These are phyloP conservation scores for Desmophyllum pertusum DNA, from an alignment of 92 coral and sea anemone species.

Conservation along the genomic window DNA sequence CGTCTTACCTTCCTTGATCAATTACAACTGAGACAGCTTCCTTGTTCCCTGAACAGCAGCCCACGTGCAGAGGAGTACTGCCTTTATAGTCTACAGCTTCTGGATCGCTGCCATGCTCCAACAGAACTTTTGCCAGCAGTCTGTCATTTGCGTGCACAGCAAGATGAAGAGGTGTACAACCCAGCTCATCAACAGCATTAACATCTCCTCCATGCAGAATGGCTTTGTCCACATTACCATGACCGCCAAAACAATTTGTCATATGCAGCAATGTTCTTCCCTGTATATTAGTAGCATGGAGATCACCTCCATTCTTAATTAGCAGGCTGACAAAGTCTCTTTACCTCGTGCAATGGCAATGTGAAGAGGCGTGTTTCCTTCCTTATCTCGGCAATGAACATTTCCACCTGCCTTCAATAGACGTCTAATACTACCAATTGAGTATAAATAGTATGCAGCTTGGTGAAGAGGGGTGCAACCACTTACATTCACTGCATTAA, in stretches of 20 bases:
- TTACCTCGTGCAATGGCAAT: not conserved
- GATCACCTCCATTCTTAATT: not conserved
- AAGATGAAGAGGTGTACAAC: conserved; percentile 8
- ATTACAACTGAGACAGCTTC: not conserved
- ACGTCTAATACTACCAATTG: not conserved
- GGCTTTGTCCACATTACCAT: not conserved
- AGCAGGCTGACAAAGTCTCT: not conserved
- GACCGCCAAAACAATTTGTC: not conserved
- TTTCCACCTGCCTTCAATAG: conserved; percentile 6
- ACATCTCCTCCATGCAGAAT: not conserved
- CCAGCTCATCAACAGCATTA: not conserved
- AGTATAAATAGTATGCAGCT: not conserved
- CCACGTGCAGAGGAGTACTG: no score
- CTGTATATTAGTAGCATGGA: not conserved
- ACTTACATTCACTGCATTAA: not conserved
- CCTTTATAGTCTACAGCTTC: no score
- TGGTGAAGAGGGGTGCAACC: not conserved
- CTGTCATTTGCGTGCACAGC: not conserved
- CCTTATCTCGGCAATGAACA: no score
- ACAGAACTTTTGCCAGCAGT: not conserved
- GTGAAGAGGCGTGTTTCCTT: conserved; percentile 11
- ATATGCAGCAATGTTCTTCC: not conserved
- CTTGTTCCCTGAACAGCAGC: conserved; percentile 3
- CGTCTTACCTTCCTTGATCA: not conserved
- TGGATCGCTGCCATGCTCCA: no score